Evolutionary conservation across 2,888 invertebrate species (phyloP), one percentile per base, ranked within the genome.

Genomic region (Troglohyphantes excavatus): DNA sequence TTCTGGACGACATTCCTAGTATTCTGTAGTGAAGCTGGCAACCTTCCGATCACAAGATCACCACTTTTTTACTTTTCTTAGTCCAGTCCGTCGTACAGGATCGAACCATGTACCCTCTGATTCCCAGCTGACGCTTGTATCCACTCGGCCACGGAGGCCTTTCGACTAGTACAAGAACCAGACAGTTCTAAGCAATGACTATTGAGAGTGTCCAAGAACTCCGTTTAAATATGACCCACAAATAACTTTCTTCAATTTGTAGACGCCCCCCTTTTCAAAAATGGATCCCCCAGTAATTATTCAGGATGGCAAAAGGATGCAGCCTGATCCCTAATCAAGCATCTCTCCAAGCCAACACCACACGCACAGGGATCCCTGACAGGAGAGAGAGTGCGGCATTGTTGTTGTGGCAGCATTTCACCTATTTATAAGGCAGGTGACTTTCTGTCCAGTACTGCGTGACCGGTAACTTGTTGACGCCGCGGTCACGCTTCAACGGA

Each of bases 401-500:
- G 68, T 46, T 68, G 46, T 46, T 79, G n/a, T 26, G 46, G 21
- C 23, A 2, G 65, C 33, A 65, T 23, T 43, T 19, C 43, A 27
- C 27, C 82, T 33, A 39, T 19, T 19, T 72, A 39, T 70, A 39
- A 23, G 65, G 89, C 89, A 90, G 89, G 89, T 90, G 89, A 90
- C 78, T 90, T 84, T 84, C 70, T 70, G 83, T 70, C 68, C 27
- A 61, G 46, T 61, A 27, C 75, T 82, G 88, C 82, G 88, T 75
- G 82, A 46, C 61, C 19, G 61, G 75, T 67, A 82, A 89, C 82
- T 83, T 89, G 89, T 89, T 83, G 89, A 89, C 83, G 61, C 83
- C 68, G 33, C 82, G 27, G 89, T 67, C 82, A 82, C 89, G 83
- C 76, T 73, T 63, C n/a, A n/a, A n/a, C n/a, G n/a, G n/a, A n/a